Evolutionary conservation across 2,797 vertebrate genomes (phyloP), one percentile per base, ranked within the genome.

Genomic region (Xerus rutilus): DNA sequence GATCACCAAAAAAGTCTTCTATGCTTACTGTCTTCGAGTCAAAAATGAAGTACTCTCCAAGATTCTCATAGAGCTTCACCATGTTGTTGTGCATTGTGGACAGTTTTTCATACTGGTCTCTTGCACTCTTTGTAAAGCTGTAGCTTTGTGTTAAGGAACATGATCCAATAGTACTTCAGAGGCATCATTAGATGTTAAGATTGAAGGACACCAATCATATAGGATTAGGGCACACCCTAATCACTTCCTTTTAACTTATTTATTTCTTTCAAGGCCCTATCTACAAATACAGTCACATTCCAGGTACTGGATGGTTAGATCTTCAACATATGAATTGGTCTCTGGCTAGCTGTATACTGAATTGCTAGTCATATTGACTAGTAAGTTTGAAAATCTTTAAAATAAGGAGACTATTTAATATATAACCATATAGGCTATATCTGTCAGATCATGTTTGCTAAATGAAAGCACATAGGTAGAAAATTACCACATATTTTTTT

Each of bases 11-110:
- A 98, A 99, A 99, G 92, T 99, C 99, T 97, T 99, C 99, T 85
- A 99, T 98, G 67, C 98, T 99, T 97, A 99, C 96, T 5, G 98
- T 94, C 97, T 99, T 99, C 10, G 99, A 98, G 97, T 99, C 99
- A 88, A 99, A 99, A 97, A 99, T 98, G n/a, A 99, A 99, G 95
- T 98, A 99, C 85, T 99, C 99, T 96, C 99, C 99, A 73, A 99
- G 97, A 97, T 97, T 99, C 95, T 99, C 99, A 57, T 99, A 99
- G 9, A 99, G 98, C 94, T 99, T 99, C 18, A 98, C 98, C 99
- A 99, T 99, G 98, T 99, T 99, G 98, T 99, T 99, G 98, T 99
- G 99, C 99, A 99, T 99, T 97, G 98, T 99, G 96, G 99, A 99
- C 85, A 99, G 98, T 90, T 99, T 99, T 45, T 99, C 99, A 21